phyloP scores from a whole-genome alignment of 2,888 invertebrate genomes.

The Aspidapion aeneum region DNA sequence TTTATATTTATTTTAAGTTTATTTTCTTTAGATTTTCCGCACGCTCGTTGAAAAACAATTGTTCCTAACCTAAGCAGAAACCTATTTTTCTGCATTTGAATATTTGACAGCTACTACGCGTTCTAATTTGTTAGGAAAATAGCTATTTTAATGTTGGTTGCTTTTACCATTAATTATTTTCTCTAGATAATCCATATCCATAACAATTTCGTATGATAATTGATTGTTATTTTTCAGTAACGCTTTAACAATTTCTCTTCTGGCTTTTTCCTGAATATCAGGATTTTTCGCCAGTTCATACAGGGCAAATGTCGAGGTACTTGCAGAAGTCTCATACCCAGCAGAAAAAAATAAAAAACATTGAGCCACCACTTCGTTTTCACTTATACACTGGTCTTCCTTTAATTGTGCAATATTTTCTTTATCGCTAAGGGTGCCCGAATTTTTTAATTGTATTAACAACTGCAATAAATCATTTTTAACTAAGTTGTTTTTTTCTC shows the following conservation, averaged over 20 bases:
- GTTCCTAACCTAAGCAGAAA: too few species aligned
- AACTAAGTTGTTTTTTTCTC: not conserved
- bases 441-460: not conserved
- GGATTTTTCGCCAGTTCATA: constrained; percentile 3
- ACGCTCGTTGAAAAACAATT: too few species aligned
- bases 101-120: too few species aligned
- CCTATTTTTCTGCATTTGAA: too few species aligned
- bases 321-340: not conserved
- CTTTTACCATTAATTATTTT: not conserved
- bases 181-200: not conserved
- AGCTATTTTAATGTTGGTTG: too few species aligned
- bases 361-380: not conserved
- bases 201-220: not conserved
- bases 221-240: not conserved
- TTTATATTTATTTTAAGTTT: too few species aligned
- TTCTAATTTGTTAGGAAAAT: too few species aligned
- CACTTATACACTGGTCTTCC: not conserved
- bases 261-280: not conserved
- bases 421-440: not conserved
- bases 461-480: not conserved
- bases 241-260: not conserved
- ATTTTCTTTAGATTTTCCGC: too few species aligned
- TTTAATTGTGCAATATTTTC: not conserved
- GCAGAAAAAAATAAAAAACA: constrained; percentile 4
- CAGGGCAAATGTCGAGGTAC: not conserved